phyloP scores from a whole-genome alignment of 2,113 vertebrate genomes.

The Orientallactaga bullata region DNA sequence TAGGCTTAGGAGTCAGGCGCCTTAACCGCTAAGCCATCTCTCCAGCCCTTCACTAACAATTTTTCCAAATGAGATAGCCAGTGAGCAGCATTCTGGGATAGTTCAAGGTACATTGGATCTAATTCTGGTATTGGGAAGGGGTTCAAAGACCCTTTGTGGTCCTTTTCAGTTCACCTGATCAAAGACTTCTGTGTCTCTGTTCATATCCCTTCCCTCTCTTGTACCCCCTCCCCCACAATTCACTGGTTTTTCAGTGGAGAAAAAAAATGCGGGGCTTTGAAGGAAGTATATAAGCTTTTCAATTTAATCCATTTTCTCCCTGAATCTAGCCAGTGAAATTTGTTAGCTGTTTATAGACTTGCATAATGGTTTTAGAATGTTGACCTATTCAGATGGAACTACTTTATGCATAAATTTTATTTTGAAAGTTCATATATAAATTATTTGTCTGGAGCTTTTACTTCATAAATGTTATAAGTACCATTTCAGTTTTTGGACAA shows the following conservation, averaged over 20 bases:
- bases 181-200: neutral
- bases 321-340: neutral
- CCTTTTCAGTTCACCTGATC: neutral
- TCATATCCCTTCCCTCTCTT: neutral
- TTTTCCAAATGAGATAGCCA: neutral
- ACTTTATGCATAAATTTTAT: constrained; percentile 8
- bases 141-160: neutral
- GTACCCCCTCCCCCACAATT: neutral
- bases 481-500: constrained; percentile 5
- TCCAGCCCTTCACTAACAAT: neutral
- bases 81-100: neutral
- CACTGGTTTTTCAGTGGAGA: neutral
- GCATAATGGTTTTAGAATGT: neutral
- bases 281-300: neutral
- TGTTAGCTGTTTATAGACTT: constrained; percentile 23
- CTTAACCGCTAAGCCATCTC: too few relatives aligned
- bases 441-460: constrained; percentile 43
- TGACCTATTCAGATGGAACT: neutral
- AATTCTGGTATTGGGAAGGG: neutral
- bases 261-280: constrained; percentile 24
- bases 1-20: too few relatives aligned
- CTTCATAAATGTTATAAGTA: neutral
- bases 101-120: neutral
- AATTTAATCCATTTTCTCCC: neutral
- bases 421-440: constrained; percentile 28